Percentiles rank a stretch among this genome's conserved stretches.
These are phyloP conservation scores for Reinhardtius hippoglossoides DNA, from an alignment of 2,113 vertebrate genomes.

Conservation along the genomic window DNA sequence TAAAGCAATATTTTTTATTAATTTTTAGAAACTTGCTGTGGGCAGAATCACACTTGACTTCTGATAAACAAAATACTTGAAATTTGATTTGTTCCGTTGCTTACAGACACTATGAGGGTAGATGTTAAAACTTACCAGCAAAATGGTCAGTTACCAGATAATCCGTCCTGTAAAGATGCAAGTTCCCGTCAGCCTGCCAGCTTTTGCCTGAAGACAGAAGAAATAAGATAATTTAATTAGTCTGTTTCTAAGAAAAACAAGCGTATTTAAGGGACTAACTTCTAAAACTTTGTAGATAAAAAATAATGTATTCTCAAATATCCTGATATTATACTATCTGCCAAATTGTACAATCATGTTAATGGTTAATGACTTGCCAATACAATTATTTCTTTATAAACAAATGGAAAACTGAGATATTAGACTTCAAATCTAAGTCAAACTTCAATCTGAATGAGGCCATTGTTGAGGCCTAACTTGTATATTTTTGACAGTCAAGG, in stretches of 20 bases:
- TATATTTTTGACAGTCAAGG: background rate
- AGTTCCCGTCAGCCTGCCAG: constrained; percentile 97
- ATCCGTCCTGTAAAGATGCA: constrained; percentile 97
- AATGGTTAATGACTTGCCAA: background rate
- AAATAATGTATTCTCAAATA: background rate
- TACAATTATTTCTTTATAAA: too few species aligned
- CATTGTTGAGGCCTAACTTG: background rate
- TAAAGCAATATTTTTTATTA: too few species aligned
- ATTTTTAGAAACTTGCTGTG: too few species aligned
- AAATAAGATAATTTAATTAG: background rate
- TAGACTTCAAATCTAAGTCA: background rate
- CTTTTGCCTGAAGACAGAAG: constrained; percentile 85
- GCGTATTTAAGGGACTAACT: background rate
- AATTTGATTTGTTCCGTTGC: background rate
- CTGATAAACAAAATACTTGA: background rate
- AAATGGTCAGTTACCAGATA: constrained; percentile 99
- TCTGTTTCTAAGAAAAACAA: background rate
- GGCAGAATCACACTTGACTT: background rate
- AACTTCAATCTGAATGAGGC: background rate
- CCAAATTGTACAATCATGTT: background rate
- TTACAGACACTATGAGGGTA: background rate
- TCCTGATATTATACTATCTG: background rate
- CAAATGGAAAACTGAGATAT: background rate
- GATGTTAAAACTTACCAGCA: constrained; percentile 91
- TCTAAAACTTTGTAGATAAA: too few species aligned